Evolutionary conservation across 2,888 invertebrate species (phyloP).

Genomic region (Phengaris alcon): DNA sequence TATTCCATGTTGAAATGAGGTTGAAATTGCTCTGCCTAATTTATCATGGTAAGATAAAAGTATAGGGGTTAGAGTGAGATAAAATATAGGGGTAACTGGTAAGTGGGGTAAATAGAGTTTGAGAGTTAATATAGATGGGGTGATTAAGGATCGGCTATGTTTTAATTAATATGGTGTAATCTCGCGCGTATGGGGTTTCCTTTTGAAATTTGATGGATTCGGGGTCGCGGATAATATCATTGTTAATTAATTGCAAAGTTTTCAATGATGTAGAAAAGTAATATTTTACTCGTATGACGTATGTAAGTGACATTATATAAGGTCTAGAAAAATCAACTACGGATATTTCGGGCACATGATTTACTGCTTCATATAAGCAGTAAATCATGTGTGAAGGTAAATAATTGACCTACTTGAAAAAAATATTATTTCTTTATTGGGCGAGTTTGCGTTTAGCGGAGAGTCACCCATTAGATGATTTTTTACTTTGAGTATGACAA

Average conservation of each 20-base stretch:
- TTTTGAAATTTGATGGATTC: conserved; percentile 5
- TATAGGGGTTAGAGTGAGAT: background rate
- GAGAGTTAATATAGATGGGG: background rate
- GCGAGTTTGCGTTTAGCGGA: no score
- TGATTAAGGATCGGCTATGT: conserved; percentile 31
- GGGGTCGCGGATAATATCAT: background rate
- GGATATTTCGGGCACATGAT: no score
- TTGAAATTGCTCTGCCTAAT: background rate
- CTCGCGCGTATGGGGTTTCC: conserved; percentile 18
- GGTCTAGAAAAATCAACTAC: no score
- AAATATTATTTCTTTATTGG: no score
- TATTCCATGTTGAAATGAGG: background rate
- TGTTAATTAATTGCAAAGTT: conserved; percentile 16
- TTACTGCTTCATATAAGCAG: no score
- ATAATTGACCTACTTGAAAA: no score
- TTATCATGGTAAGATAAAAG: background rate
- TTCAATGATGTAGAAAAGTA: background rate
- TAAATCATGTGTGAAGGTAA: no score
- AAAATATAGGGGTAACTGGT: background rate
- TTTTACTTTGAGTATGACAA: no score
- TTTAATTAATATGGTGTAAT: conserved; percentile 38
- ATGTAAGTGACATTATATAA: no score
- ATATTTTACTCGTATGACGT: background rate
- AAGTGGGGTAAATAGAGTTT: no score
- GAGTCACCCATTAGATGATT: no score